These are phyloP conservation scores for Drosophila paranaensis DNA, from an alignment of 2,888 invertebrate species.

Conservation along the genomic window DNA sequence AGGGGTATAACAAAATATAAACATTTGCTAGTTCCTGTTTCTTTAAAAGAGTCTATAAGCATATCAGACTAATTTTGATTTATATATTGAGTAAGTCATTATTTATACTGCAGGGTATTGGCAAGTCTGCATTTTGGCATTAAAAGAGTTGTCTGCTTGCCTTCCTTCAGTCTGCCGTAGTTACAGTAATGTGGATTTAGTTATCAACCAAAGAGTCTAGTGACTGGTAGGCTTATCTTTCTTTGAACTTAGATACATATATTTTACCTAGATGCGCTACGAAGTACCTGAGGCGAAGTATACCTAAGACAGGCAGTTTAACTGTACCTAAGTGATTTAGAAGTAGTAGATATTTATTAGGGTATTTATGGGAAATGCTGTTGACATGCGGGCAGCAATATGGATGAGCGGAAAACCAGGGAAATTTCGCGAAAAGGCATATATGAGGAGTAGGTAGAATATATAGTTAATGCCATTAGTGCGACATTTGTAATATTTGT, in stretches of 20 bases:
- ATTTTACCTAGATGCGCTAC: conserved; percentile 5
- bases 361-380: conserved; percentile 16
- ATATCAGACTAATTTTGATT: not conserved
- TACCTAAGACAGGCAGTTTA: not conserved
- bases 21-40: not conserved
- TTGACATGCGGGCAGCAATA: not conserved
- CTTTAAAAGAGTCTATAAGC: not conserved
- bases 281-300: conserved; percentile 9
- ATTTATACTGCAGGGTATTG: conserved; percentile 6
- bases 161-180: not conserved
- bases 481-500: too few species aligned
- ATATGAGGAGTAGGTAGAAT: not conserved
- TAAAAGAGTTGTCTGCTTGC: not conserved
- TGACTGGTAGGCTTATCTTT: not conserved
- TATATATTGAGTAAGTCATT: not conserved
- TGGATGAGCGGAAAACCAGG: not conserved
- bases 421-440: not conserved
- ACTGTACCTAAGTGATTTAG: conserved; percentile 13
- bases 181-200: conserved; percentile 10
- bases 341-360: not conserved
- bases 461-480: too few species aligned
- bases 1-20: not conserved
- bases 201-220: not conserved
- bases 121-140: not conserved
- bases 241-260: not conserved